phyloP scores from a whole-genome alignment of 2,113 vertebrate species.

The Aptenodytes forsteri region DNA sequence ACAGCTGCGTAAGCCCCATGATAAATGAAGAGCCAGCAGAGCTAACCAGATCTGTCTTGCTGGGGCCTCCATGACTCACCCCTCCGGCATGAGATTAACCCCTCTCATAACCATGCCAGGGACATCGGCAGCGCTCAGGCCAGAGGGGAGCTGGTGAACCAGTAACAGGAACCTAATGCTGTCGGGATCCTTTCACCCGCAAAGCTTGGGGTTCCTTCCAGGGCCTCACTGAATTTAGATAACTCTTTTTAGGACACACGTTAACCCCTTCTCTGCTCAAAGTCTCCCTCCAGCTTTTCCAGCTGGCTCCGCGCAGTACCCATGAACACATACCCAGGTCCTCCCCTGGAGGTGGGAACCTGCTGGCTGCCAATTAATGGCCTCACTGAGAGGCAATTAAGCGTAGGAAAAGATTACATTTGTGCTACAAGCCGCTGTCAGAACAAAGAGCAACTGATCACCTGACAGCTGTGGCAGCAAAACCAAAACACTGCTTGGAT shows the following conservation, averaged over 20 bases:
- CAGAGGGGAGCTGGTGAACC: not conserved
- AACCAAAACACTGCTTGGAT: not conserved
- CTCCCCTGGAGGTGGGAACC: not conserved
- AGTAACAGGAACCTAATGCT: not conserved
- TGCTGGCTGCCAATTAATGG: not conserved
- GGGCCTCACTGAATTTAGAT: not conserved
- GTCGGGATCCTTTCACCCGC: not conserved
- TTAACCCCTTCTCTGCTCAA: not conserved
- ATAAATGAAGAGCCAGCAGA: not conserved
- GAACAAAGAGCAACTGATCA: constrained; percentile 34
- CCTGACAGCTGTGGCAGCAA: not conserved
- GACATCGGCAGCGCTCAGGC: not conserved
- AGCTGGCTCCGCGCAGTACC: fast-evolving
- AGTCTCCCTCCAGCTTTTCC: not conserved
- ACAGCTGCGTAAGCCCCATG: constrained; percentile 22
- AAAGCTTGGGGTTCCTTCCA: not conserved
- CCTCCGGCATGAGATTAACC: not conserved
- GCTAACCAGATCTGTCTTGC: not conserved
- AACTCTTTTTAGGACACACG: not conserved
- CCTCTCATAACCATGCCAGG: not conserved
- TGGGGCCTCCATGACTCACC: not conserved
- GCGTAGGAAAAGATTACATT: not conserved
- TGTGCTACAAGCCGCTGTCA: not conserved
- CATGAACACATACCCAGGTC: not conserved
- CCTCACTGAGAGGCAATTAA: not conserved